phyloP scores from a whole-genome alignment of 2,113 vertebrate species.

The Pterophyllum scalare region DNA sequence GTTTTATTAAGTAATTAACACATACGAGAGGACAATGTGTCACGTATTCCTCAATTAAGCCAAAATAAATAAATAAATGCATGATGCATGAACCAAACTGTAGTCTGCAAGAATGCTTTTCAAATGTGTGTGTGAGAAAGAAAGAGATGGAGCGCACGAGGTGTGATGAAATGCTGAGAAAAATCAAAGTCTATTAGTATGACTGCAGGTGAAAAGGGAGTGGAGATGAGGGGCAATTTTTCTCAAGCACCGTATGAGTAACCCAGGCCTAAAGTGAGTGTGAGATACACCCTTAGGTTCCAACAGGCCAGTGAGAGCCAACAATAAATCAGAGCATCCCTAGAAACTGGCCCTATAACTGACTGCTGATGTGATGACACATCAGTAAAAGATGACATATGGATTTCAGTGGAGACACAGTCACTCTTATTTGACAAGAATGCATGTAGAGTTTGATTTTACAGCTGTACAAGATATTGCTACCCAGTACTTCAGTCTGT shows the following conservation, averaged over 20 bases:
- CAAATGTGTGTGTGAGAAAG: background rate
- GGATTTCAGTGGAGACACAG: too few relatives aligned
- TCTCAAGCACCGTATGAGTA: too few relatives aligned
- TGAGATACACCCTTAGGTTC: too few relatives aligned
- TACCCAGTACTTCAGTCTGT: background rate
- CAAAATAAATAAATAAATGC: background rate
- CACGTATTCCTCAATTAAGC: background rate
- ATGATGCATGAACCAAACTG: background rate
- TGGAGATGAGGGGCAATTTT: too few relatives aligned
- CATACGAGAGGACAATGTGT: background rate
- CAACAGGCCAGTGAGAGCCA: too few relatives aligned
- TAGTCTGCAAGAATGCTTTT: background rate
- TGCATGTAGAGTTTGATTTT: background rate
- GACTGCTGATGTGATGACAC: too few relatives aligned
- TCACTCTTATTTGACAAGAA: background rate
- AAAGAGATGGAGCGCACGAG: background rate
- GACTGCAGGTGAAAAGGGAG: too few relatives aligned
- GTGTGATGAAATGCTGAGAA: background rate
- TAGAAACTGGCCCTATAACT: too few relatives aligned
- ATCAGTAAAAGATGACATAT: too few relatives aligned
- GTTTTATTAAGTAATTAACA: background rate
- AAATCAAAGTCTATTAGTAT: background rate
- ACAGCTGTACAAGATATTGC: background rate
- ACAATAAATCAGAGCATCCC: too few relatives aligned
- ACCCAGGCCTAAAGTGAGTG: too few relatives aligned